Conservation (phyloP, 2,113 vertebrate species). For the Steatornis caripensis region DNA sequence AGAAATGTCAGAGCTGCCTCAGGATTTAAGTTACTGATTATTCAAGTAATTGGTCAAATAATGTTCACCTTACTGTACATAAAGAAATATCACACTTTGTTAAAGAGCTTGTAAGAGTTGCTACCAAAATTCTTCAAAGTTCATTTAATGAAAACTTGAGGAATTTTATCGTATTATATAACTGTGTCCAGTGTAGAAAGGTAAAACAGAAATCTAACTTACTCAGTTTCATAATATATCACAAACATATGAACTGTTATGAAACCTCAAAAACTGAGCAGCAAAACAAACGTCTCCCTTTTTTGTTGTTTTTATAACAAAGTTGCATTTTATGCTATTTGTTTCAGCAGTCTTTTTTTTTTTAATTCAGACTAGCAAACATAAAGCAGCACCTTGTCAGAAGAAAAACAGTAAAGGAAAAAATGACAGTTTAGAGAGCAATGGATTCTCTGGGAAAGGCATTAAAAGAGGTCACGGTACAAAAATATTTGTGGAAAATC, state of each 20-base stretch:
- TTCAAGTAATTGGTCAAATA: background rate
- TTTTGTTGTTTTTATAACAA: background rate
- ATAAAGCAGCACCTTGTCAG: background rate
- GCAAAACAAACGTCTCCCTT: background rate
- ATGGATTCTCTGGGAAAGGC: background rate
- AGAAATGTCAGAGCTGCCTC: background rate
- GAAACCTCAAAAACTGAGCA: background rate
- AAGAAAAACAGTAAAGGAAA: background rate
- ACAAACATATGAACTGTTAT: background rate
- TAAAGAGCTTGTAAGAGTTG: background rate
- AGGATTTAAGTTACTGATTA: background rate
- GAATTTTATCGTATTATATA: background rate
- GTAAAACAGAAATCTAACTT: background rate
- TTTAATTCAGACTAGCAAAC: background rate
- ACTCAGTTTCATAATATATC: background rate
- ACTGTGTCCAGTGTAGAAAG: background rate
- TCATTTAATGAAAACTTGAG: background rate
- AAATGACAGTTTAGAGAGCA: background rate
- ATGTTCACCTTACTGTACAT: background rate
- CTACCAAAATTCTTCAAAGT: background rate
- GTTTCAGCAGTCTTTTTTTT: background rate
- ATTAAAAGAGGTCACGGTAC: background rate
- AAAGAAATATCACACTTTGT: background rate
- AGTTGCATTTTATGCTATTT: background rate
- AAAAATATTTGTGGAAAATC: background rate